These are phyloP conservation scores for Murina feae DNA, from an alignment of 2,113 vertebrate genomes.

Conservation along the genomic window DNA sequence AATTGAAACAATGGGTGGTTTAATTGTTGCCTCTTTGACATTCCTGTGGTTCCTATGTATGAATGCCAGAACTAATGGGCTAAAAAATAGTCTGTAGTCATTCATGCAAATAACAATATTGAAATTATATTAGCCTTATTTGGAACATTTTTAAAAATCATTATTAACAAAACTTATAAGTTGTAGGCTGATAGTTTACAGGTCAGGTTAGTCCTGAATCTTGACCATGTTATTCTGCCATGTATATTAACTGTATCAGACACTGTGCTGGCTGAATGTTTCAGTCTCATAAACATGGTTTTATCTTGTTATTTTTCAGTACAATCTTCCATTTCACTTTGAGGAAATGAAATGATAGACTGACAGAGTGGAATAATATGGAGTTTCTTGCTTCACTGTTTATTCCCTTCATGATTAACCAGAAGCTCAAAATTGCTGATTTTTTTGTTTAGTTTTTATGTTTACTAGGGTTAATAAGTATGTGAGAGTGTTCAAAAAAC, in stretches of 20 bases:
- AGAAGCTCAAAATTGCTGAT: slow-evolving; percentile 1
- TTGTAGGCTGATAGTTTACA: background rate
- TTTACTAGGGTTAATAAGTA: slow-evolving; percentile 35
- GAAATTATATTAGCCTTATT: slow-evolving; percentile 1
- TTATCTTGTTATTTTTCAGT: slow-evolving; percentile 1
- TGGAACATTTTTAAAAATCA: background rate
- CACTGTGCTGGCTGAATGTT: background rate
- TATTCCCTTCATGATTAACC: slow-evolving; percentile 4
- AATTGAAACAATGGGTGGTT: background rate
- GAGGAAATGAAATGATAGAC: background rate
- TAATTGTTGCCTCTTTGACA: background rate
- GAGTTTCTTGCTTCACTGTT: slow-evolving; percentile 4
- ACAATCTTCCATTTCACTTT: background rate
- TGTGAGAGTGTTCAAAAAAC: slow-evolving; percentile 8
- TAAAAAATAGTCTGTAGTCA: slow-evolving; percentile 16
- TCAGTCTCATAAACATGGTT: background rate
- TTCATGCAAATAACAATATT: slow-evolving; percentile 7
- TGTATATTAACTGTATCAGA: background rate
- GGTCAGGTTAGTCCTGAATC: background rate
- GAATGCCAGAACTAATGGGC: background rate
- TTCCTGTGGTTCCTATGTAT: background rate
- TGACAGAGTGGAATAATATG: background rate
- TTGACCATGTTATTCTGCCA: background rate
- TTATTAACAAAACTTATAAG: background rate
- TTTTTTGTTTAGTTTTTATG: slow-evolving; percentile 24